Percentiles rank a stretch among this genome's conserved stretches.
These are phyloP conservation scores for Branchinecta lynchi DNA, from an alignment of 1,140 invertebrate species.

Conservation along the genomic window DNA sequence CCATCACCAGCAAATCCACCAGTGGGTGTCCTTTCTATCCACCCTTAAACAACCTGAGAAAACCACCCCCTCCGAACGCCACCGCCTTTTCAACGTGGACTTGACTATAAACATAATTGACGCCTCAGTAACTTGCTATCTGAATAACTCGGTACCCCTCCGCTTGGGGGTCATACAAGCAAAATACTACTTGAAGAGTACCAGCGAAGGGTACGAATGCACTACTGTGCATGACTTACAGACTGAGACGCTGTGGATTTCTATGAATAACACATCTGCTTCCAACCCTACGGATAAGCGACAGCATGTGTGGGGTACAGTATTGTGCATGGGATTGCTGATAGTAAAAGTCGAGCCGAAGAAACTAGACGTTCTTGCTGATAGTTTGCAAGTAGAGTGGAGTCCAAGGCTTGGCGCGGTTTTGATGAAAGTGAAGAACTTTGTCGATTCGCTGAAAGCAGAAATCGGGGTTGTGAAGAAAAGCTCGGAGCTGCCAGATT, in stretches of 20 bases:
- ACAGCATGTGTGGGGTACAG: not conserved
- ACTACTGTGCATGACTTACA: not conserved
- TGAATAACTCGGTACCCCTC: conserved; percentile 1
- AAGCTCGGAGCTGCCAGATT: not conserved
- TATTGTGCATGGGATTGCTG: not conserved
- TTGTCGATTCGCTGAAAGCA: not conserved
- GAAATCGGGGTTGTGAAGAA: not conserved
- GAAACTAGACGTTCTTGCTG: not conserved
- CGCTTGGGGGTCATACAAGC: conserved; percentile 2
- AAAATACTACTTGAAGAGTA: not conserved
- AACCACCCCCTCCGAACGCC: not conserved
- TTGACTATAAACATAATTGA: not conserved
- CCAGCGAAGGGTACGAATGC: not conserved
- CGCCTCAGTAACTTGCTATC: not conserved
- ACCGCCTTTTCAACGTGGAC: not conserved
- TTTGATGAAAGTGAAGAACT: not conserved
- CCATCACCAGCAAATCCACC: not conserved
- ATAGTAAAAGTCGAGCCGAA: not conserved
- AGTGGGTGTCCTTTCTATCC: not conserved
- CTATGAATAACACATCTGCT: not conserved
- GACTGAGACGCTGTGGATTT: not conserved
- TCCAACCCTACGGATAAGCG: not conserved
- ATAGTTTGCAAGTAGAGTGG: not conserved
- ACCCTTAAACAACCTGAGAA: not conserved
- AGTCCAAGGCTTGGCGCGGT: not conserved